Evolutionary conservation across 1,140 invertebrate species (phyloP).

Genomic region (Calephelis virginiensis): DNA sequence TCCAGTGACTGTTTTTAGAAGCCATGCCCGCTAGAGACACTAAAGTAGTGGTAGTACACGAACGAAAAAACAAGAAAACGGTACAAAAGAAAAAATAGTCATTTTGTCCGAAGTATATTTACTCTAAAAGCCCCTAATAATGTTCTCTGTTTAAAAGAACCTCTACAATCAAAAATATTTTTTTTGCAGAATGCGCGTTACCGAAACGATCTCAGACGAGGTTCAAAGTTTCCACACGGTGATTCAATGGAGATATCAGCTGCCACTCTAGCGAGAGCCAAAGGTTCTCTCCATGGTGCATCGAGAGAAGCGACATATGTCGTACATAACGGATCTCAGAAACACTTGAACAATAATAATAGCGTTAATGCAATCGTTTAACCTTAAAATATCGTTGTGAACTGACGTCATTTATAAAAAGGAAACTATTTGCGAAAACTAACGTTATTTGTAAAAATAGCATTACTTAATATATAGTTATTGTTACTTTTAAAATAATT

Average conservation of each 20-base stretch:
- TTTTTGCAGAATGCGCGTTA: slow-evolving; percentile 51
- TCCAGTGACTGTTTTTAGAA: too few relatives aligned
- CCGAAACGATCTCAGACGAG: slow-evolving; percentile 50
- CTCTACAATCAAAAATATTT: not conserved
- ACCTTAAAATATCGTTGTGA: not conserved
- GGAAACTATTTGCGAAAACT: not conserved
- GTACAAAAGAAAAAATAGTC: too few relatives aligned
- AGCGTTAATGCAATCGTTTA: slow-evolving; percentile 38
- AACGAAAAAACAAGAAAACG: too few relatives aligned
- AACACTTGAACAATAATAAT: slow-evolving; percentile 61
- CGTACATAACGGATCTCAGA: slow-evolving; percentile 52
- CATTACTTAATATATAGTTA: too few relatives aligned
- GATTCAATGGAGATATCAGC: slow-evolving; percentile 73
- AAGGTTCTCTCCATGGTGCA: slow-evolving; percentile 49
- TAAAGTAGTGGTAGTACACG: too few relatives aligned
- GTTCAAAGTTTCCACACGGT: slow-evolving; percentile 61
- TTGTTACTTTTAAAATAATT: not conserved
- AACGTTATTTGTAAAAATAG: not conserved
- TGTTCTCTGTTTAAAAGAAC: too few relatives aligned
- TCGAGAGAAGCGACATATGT: slow-evolving; percentile 48
- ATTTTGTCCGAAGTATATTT: too few relatives aligned
- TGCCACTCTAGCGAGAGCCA: slow-evolving; percentile 54
- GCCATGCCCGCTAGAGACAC: too few relatives aligned
- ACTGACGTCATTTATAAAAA: not conserved
- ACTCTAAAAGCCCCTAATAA: too few relatives aligned